Conservation (phyloP, 2,113 vertebrate genomes). For the Ammospiza nelsoni region DNA sequence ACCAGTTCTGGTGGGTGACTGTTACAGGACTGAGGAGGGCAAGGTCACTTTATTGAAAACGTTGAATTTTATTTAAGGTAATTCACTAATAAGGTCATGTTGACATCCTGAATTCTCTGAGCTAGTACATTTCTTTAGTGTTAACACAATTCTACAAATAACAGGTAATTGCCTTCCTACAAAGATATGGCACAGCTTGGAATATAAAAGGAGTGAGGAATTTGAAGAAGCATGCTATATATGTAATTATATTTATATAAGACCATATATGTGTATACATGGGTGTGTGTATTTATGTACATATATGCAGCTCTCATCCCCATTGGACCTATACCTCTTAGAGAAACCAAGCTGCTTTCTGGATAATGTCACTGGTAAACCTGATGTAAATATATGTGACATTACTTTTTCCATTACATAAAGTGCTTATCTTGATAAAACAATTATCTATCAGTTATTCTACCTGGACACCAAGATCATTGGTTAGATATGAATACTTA, state of each 20-base stretch:
- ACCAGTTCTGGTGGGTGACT: not conserved
- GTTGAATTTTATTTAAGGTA: not conserved
- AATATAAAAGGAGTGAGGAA: not conserved
- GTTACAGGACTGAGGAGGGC: not conserved
- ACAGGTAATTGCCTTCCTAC: not conserved
- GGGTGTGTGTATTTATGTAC: not conserved
- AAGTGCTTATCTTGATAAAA: not conserved
- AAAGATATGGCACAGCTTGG: not conserved
- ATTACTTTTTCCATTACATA: not conserved
- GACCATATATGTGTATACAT: not conserved
- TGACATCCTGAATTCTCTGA: slow-evolving; percentile 3
- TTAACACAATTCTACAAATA: slow-evolving; percentile 16
- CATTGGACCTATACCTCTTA: not conserved
- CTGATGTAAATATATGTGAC: not conserved
- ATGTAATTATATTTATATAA: not conserved
- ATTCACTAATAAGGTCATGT: not conserved
- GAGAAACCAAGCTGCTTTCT: not conserved
- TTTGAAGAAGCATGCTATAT: not conserved
- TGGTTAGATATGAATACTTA: not conserved
- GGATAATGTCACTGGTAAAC: not conserved
- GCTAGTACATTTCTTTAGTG: not conserved
- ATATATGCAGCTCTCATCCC: not conserved
- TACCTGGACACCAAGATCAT: not conserved
- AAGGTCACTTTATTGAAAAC: slow-evolving; percentile 30
- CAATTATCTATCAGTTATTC: not conserved